Percentiles rank a stretch among this genome's conserved stretches.
Conservation (phyloP, 35 echinoderm and acorn worm genomes). For the Patiria miniata region DNA sequence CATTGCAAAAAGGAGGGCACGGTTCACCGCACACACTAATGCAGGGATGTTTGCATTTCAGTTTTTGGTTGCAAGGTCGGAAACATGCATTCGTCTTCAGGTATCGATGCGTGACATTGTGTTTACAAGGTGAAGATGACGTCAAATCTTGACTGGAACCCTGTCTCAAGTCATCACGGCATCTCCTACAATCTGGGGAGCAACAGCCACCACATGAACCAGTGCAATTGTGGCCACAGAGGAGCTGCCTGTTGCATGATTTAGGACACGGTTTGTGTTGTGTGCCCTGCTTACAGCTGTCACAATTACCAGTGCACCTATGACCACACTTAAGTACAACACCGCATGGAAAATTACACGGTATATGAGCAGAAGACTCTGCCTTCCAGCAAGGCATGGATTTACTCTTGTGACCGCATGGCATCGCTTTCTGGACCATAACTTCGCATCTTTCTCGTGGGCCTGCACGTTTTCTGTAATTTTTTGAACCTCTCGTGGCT, state of each 20-base stretch:
- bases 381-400: neutral
- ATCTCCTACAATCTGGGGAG: slow-evolving; percentile 9
- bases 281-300: slow-evolving; percentile 37
- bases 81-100: slow-evolving; percentile 22
- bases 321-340: slow-evolving; percentile 73
- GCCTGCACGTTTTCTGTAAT: neutral
- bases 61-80: slow-evolving; percentile 36
- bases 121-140: too few relatives aligned
- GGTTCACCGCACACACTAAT: slow-evolving; percentile 77
- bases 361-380: neutral
- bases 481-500: neutral
- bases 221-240: slow-evolving; percentile 51
- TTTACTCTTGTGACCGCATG: neutral
- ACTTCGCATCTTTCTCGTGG: neutral
- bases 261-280: slow-evolving; percentile 54
- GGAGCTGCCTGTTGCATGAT: slow-evolving; percentile 7
- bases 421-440: neutral
- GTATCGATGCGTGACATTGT: too few relatives aligned
- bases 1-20: slow-evolving; percentile 65
- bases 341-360: neutral
- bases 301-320: slow-evolving; percentile 53
- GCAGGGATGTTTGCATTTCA: slow-evolving; percentile 63
- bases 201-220: slow-evolving; percentile 37
- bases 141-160: too few relatives aligned
- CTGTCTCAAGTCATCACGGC: too few relatives aligned